Conservation (phyloP, 2,113 vertebrate species). For the Protobothrops mucrosquamatus region DNA sequence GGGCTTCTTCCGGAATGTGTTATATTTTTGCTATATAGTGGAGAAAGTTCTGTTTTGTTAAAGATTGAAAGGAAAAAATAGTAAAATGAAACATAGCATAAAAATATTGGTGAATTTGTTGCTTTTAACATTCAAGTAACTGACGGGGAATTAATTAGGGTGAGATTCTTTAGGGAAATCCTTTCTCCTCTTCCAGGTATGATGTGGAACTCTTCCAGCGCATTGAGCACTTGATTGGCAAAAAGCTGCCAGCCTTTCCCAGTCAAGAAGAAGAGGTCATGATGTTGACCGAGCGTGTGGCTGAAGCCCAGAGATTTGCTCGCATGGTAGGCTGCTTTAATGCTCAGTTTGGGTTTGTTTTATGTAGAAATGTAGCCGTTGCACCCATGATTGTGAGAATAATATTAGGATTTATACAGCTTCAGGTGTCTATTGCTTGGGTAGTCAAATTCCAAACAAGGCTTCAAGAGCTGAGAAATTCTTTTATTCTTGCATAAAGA, state of each 20-base stretch:
- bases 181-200: slow-evolving; percentile 72
- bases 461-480: not conserved
- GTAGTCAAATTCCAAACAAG: not conserved
- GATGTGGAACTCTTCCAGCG: slow-evolving; percentile 98
- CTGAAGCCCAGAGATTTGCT: slow-evolving; percentile 92
- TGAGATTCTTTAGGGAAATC: not conserved
- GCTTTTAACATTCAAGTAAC: not conserved
- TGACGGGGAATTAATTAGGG: not conserved
- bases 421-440: not conserved
- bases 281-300: slow-evolving; percentile 94
- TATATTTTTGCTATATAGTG: not conserved
- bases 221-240: slow-evolving; percentile 93
- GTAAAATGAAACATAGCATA: not conserved
- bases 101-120: not conserved
- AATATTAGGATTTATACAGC: not conserved
- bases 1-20: not conserved
- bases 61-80: not conserved
- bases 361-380: not conserved
- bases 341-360: not conserved
- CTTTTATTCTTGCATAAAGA: not conserved
- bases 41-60: not conserved
- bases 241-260: slow-evolving; percentile 94
- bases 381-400: not conserved
- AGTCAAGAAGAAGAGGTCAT: slow-evolving; percentile 97
- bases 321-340: slow-evolving; percentile 66